Conservation (phyloP, 2,888 invertebrate species). For the Boloria selene region DNA sequence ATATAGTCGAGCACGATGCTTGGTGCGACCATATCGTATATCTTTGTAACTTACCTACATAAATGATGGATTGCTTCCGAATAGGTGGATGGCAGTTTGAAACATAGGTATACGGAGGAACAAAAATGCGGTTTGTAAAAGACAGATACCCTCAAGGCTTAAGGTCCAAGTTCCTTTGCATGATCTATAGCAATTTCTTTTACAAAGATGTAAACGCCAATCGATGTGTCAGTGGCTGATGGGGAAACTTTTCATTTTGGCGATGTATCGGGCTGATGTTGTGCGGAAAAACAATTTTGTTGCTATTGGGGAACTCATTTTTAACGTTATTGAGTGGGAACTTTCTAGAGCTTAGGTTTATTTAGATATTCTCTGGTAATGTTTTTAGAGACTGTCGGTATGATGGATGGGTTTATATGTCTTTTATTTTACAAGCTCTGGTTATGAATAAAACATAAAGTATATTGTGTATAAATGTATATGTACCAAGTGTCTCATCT, state of each 20-base stretch:
- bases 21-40: conserved; percentile 48
- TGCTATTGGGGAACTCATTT: conserved; percentile 71
- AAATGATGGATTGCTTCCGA: conserved; percentile 74
- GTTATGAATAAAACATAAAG: conserved; percentile 1
- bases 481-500: no score
- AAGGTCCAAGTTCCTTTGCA: conserved; percentile 66
- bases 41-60: conserved; percentile 65
- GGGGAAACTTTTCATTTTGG: conserved; percentile 79
- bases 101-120: conserved; percentile 60
- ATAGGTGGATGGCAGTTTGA: conserved; percentile 65
- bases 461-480: no score
- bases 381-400: conserved; percentile 46
- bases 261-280: conserved; percentile 63
- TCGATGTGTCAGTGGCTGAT: conserved; percentile 78
- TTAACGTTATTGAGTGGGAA: conserved; percentile 74
- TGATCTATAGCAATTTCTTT: conserved; percentile 65
- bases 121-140: conserved; percentile 54
- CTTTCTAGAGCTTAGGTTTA: conserved; percentile 54
- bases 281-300: conserved; percentile 75
- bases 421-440: conserved; percentile 17
- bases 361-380: conserved; percentile 51
- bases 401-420: conserved; percentile 55
- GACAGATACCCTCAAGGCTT: conserved; percentile 47
- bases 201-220: conserved; percentile 78
- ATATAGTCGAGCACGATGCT: conserved; percentile 34